Base-by-base conservation (phyloP, 1,140 invertebrate species). In the Marisa cornuarietis region DNA sequence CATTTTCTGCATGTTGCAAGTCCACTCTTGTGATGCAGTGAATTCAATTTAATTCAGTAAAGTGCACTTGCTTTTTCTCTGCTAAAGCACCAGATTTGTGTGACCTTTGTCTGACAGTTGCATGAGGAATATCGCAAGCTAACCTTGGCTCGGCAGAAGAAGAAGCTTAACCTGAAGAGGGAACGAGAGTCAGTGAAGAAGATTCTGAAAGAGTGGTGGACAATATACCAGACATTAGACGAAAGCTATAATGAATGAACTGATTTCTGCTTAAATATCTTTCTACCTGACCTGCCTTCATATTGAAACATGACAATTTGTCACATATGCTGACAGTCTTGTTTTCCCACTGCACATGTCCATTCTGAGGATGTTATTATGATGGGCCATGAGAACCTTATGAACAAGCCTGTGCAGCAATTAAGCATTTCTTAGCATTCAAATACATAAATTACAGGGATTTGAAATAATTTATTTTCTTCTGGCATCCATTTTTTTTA, bases 101-200 rank as follows among this genome's bases (percentile, higher is more conserved):
- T 62, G 63, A n/a, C 65, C 22, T 16, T 31, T 80, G 42, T 78
- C 78, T 82, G 72, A 69, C 76, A 92, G 91, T 88, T 93, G 87
- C 92, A 96, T 84, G 96, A 97, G 85, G 94, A 94, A 84, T 96
- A 96, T 84, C 94, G 95, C 84, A 95, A 95, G 86, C 93, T 96
- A 83, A 91, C 94, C 74, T 88, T 93, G 22, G 93, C 94, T 7
- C 94, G 95, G 85, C 94, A 95, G 84, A 95, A 95, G 87, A 96
- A 96, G 87, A 93, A 95, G 84, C 93, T 93, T 2, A 92, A 95
- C 16, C 94, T 94, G 42, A 94, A 94, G 85, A 96, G 96, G 86
- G 96, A 97, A 87, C 95, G 94, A 83, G 95, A 96, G 80, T 93
- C 95, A 87, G 95, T 95, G 7, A 94, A 94, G 93, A 92, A 92